Percentiles rank a stretch among this genome's conserved stretches.
Conservation (phyloP, 2,113 vertebrate species). For the Typhlomys cinereus region DNA sequence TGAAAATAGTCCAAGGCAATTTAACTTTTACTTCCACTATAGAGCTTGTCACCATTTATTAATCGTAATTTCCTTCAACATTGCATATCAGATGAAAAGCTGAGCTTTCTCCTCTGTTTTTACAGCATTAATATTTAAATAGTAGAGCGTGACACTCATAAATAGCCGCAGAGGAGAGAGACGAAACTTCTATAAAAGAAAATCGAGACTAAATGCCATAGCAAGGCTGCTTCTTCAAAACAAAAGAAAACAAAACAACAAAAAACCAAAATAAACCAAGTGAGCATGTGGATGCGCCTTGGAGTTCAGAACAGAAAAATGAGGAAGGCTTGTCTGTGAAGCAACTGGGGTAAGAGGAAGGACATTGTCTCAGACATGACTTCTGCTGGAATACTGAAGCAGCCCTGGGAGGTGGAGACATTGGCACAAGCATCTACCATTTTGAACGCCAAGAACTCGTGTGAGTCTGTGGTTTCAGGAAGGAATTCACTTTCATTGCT, state of each 20-base stretch:
- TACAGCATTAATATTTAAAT: conserved; percentile 78
- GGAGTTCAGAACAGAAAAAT: conserved; percentile 4
- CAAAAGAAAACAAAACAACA: no score
- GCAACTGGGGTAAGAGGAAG: neutral
- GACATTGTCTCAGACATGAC: neutral
- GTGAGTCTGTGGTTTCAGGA: conserved; percentile 12
- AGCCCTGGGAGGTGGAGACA: conserved; percentile 2
- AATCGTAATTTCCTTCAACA: conserved; percentile 74
- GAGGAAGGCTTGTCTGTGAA: neutral
- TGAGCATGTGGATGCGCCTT: neutral
- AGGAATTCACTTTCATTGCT: conserved; percentile 13
- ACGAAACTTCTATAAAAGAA: conserved; percentile 60
- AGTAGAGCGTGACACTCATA: conserved; percentile 57
- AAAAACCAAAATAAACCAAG: conserved; percentile 28
- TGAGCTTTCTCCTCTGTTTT: conserved; percentile 69
- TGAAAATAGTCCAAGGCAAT: conserved; percentile 73
- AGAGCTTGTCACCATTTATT: conserved; percentile 78
- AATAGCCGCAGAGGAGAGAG: conserved; percentile 54
- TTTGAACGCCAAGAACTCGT: conserved; percentile 6
- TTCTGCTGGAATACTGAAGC: neutral
- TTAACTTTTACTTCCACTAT: conserved; percentile 74
- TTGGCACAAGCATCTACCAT: neutral
- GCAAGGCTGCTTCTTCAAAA: neutral
- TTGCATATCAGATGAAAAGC: conserved; percentile 65
- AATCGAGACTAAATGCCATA: conserved; percentile 40